Conservation (phyloP, 2,888 invertebrate species). For the Drosophila rubida region DNA sequence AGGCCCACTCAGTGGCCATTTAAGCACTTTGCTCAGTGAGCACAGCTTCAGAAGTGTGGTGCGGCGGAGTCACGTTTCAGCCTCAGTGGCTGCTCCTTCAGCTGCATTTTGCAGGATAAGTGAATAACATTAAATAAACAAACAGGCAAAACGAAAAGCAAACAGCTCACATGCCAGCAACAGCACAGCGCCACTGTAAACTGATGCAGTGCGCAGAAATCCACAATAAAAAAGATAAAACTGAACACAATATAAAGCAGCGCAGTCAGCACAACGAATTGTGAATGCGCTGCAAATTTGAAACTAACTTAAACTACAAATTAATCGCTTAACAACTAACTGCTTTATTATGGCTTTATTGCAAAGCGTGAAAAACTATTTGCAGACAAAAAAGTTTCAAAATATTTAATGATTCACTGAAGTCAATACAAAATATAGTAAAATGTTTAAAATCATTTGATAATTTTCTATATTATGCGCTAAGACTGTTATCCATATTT, state of each 20-base stretch:
- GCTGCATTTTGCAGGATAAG: slow-evolving; percentile 57
- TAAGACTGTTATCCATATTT: too few relatives aligned
- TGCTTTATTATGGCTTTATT: too few relatives aligned
- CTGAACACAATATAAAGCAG: background rate
- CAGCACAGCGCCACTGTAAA: slow-evolving; percentile 20
- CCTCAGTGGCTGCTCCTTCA: slow-evolving; percentile 14
- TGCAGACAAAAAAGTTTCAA: too few relatives aligned
- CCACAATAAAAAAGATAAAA: slow-evolving; percentile 25
- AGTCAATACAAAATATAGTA: too few relatives aligned
- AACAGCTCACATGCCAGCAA: slow-evolving; percentile 14
- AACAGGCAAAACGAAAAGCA: slow-evolving; percentile 42
- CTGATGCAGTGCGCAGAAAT: slow-evolving; percentile 52
- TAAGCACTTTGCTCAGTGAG: slow-evolving; percentile 1
- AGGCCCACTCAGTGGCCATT: background rate
- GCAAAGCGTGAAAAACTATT: too few relatives aligned
- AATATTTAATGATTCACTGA: too few relatives aligned
- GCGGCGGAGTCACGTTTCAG: background rate
- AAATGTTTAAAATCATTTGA: too few relatives aligned
- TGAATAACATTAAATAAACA: slow-evolving; percentile 66
- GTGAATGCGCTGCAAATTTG: background rate
- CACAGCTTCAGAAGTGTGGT: slow-evolving; percentile 1
- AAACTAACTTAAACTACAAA: background rate
- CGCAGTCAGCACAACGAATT: background rate
- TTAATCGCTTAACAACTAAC: too few relatives aligned
- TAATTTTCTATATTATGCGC: too few relatives aligned